phyloP scores from a whole-genome alignment of 2,888 invertebrate species.

The Chrysodeixis includens region DNA sequence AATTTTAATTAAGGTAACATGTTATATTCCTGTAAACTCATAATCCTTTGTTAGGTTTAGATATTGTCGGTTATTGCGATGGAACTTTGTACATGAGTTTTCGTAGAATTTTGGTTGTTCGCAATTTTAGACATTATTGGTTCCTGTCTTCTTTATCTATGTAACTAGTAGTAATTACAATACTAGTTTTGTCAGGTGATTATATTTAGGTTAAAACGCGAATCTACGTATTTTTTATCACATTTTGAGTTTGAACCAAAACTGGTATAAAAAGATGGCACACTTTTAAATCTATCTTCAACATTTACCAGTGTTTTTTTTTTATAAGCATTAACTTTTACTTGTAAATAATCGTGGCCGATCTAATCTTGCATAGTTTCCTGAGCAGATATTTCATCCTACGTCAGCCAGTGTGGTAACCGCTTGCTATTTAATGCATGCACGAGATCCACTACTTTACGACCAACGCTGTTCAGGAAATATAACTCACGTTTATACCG shows the following conservation, averaged over 20 bases:
- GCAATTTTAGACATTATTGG: too few relatives aligned
- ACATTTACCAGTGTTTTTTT: too few relatives aligned
- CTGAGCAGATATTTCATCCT: slow-evolving; percentile 20
- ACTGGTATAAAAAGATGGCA: too few relatives aligned
- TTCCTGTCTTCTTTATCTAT: background rate
- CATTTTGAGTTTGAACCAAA: too few relatives aligned
- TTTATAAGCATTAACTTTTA: background rate
- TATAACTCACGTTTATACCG: slow-evolving; percentile 24
- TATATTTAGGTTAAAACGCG: too few relatives aligned
- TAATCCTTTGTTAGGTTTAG: slow-evolving; percentile 2
- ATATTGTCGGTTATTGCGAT: background rate
- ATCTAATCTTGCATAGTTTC: slow-evolving; percentile 30
- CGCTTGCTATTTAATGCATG: slow-evolving; percentile 19
- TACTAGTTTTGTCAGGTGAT: too few relatives aligned
- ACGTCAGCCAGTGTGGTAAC: slow-evolving; percentile 14
- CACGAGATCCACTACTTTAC: slow-evolving; percentile 14
- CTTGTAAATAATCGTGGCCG: background rate
- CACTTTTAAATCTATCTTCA: too few relatives aligned
- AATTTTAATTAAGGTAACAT: background rate
- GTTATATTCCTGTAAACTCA: background rate
- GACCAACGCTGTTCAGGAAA: slow-evolving; percentile 8
- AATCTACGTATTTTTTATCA: too few relatives aligned
- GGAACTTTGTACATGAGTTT: background rate
- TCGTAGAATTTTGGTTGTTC: background rate
- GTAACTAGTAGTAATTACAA: too few relatives aligned